Evolutionary conservation across 2,888 invertebrate genomes (phyloP).

Genomic region (Chromoteleia sp.): DNA sequence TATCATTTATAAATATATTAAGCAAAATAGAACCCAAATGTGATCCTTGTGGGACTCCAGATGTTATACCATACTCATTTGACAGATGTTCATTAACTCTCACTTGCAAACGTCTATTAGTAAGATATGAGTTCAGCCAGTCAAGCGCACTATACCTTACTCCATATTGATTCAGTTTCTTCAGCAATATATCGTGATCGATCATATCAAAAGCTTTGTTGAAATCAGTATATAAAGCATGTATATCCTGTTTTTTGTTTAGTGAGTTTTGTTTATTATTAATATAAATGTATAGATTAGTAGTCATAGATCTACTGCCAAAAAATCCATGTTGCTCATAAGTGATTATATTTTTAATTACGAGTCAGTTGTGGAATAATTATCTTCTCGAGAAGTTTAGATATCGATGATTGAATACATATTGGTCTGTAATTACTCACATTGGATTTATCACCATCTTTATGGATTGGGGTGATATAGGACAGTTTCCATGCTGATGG

Average conservation of each 20-base stretch:
- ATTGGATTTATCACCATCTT: too few relatives aligned
- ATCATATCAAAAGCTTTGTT: too few relatives aligned
- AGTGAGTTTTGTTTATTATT: too few relatives aligned
- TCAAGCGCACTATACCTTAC: too few relatives aligned
- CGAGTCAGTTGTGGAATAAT: not conserved
- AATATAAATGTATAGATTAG: too few relatives aligned
- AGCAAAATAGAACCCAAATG: constrained; percentile 10
- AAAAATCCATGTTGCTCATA: not conserved
- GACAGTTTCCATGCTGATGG: too few relatives aligned
- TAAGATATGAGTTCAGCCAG: constrained; percentile 11
- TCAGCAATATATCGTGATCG: too few relatives aligned
- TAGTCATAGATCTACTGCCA: not conserved
- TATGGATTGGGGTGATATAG: too few relatives aligned
- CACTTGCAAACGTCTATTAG: constrained; percentile 1
- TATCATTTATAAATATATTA: constrained; percentile 19
- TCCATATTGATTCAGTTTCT: too few relatives aligned
- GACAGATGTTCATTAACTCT: constrained; percentile 17
- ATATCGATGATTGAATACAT: not conserved
- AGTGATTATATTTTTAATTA: not conserved
- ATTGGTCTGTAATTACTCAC: not conserved
- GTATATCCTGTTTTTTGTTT: too few relatives aligned
- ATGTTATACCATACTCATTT: constrained; percentile 1
- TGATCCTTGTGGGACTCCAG: constrained; percentile 16
- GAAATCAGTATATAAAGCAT: too few relatives aligned
- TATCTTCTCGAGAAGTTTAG: not conserved